A percentile compares a stretch with the other conserved stretches of the same genome.
Evolutionary conservation across 1,140 invertebrate species (phyloP).

Genomic region (Lasioglossum albipes): DNA sequence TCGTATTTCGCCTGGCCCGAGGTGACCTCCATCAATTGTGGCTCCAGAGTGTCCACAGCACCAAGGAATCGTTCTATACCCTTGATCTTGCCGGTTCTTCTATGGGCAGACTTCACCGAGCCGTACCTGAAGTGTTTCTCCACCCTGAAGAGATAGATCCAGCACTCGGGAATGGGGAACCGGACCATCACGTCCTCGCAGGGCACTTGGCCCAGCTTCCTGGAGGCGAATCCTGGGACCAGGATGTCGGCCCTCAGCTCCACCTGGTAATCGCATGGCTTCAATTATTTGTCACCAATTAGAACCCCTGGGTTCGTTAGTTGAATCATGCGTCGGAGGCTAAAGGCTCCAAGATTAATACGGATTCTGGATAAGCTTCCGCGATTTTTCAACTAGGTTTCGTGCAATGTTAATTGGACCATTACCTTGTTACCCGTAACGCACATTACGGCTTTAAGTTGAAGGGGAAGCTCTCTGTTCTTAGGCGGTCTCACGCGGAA

Average conservation of each 20-base stretch:
- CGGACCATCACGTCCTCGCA: slow-evolving; percentile 98
- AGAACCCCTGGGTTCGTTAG: too few species aligned
- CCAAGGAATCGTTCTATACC: slow-evolving; percentile 96
- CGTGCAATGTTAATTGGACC: not conserved
- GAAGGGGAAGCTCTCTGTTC: slow-evolving; percentile 97
- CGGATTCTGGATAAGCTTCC: too few species aligned
- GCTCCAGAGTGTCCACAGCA: slow-evolving; percentile 93
- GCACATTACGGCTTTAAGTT: slow-evolving; percentile 93
- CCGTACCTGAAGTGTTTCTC: slow-evolving; percentile 99
- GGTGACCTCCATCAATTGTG: slow-evolving; percentile 97
- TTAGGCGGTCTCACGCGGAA: slow-evolving; percentile 97
- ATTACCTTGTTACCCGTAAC: slow-evolving; percentile 90
- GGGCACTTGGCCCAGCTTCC: slow-evolving; percentile 96
- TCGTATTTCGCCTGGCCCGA: slow-evolving; percentile 99
- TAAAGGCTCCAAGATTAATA: too few species aligned
- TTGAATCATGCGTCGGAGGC: too few species aligned
- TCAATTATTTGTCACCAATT: too few species aligned
- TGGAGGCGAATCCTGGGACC: slow-evolving; percentile 97
- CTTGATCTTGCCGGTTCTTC: slow-evolving; percentile 95
- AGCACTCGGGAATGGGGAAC: slow-evolving; percentile 98
- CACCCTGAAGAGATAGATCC: slow-evolving; percentile 99
- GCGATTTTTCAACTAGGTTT: not conserved
- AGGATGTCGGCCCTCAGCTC: slow-evolving; percentile 96
- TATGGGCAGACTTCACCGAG: slow-evolving; percentile 97
- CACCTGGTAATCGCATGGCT: slow-evolving; percentile 81